Evolutionary conservation across 1,140 invertebrate genomes (phyloP), one percentile per base, ranked within the genome.

Genomic region (Danaus melanippus): DNA sequence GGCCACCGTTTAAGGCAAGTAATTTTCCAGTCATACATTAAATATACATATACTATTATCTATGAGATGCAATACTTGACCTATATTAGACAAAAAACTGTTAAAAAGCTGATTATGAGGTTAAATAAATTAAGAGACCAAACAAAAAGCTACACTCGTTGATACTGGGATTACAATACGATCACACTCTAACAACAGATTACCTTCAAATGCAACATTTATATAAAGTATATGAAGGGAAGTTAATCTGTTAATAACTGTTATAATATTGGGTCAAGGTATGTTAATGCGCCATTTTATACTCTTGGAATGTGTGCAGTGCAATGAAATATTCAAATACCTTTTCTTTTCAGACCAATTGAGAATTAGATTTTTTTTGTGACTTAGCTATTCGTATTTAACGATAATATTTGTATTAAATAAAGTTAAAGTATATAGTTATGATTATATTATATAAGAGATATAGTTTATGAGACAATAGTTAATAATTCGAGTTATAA

Each of bases 51-150:
- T 32, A 32, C 21, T 32, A 32, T 0, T 32, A 7, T 32, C 21
- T 32, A 32, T 32, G 21, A 32, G 21, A 32, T 32, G 21, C 21
- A 32, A 32, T 32, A 32, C 21, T 32, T 7, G 21, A 3, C 21
- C 2, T 32, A 32, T 32, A 10, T 49, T 32, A 11, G 12, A 49
- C 46, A 47, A 12, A 15, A 32, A n/a, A 50, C 21, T 51, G 69
- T 72, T 74, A 75, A 53, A 62, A 72, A 74, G 71, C 69, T 66
- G 12, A 60, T 57, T 64, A 65, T 73, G 69, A 69, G 58, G 56
- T 47, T 62, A 60, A 69, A 52, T 62, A 58, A 66, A 49, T 59
- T 67, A 61, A 72, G 63, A 68, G 62, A 69, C 69, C 61, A 48
- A 65, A 64, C 67, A 72, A 64, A 32, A 66, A 62, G 60, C 60